Percentiles rank a stretch among this genome's conserved stretches.
These are phyloP conservation scores for Myopa testacea DNA, from an alignment of 2,888 invertebrate genomes.

Conservation along the genomic window DNA sequence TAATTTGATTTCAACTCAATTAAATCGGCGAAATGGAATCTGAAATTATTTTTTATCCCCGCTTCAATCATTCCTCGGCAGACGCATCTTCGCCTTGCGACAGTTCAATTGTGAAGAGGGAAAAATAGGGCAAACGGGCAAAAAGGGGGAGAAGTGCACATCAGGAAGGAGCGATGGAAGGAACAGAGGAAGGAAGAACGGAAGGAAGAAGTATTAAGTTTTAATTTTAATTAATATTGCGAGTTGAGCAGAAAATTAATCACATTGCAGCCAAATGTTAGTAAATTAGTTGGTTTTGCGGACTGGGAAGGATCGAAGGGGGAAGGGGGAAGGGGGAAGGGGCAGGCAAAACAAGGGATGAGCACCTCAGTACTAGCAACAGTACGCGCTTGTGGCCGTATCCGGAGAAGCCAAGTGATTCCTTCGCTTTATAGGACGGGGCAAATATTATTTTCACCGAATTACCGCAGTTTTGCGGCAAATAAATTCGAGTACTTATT, in stretches of 20 bases:
- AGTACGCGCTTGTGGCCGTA: too few relatives aligned
- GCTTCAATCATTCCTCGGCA: constrained; percentile 4
- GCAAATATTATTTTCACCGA: too few relatives aligned
- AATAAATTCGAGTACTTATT: too few relatives aligned
- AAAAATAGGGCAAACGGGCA: background rate
- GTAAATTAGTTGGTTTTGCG: constrained; percentile 9
- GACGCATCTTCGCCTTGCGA: background rate
- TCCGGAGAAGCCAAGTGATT: too few relatives aligned
- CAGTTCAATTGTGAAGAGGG: background rate
- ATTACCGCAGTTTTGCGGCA: too few relatives aligned
- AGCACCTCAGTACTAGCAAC: too few relatives aligned
- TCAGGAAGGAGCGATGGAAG: background rate
- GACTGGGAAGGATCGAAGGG: background rate
- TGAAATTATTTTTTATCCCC: constrained; percentile 60
- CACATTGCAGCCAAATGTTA: constrained; percentile 27
- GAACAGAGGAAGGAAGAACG: constrained; percentile 2
- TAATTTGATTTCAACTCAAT: constrained; percentile 69
- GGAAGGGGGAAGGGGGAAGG: background rate
- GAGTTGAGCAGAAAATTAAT: constrained; percentile 37
- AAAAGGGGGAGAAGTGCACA: background rate
- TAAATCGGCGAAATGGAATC: constrained; percentile 68
- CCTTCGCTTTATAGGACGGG: too few relatives aligned
- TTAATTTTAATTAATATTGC: constrained; percentile 32
- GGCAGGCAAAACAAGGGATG: background rate
- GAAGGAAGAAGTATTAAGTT: constrained; percentile 18